These are phyloP conservation scores for Diadema setosum DNA, from an alignment of 35 echinoderm and acorn worm genomes.

Conservation along the genomic window DNA sequence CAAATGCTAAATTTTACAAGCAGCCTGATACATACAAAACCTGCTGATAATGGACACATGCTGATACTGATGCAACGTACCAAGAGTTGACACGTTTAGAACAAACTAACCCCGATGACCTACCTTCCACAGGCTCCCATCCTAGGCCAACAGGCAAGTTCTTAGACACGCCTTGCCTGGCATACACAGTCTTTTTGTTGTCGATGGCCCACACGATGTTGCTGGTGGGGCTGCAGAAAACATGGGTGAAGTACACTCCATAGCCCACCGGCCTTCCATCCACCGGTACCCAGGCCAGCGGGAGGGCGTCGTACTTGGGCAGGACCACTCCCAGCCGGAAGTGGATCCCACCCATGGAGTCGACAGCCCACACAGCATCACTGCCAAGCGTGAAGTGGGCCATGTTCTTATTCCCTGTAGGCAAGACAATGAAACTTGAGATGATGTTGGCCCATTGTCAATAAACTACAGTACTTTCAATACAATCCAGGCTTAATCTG, in stretches of 20 bases:
- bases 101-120: too few relatives aligned
- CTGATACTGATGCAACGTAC: too few relatives aligned
- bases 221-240: conserved; percentile 54
- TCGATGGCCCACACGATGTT: conserved; percentile 92
- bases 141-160: conserved; percentile 66
- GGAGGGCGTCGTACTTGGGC: conserved; percentile 56
- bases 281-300: conserved; percentile 81
- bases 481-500: too few relatives aligned
- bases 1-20: too few relatives aligned
- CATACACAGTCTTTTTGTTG: conserved; percentile 83
- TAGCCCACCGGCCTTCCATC: conserved; percentile 64
- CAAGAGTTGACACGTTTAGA: too few relatives aligned
- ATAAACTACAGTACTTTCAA: too few relatives aligned
- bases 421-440: background rate
- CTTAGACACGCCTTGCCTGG: conserved; percentile 60
- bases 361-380: conserved; percentile 81
- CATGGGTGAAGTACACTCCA: conserved; percentile 61
- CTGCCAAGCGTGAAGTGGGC: conserved; percentile 77
- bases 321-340: conserved; percentile 70
- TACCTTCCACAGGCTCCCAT: conserved; percentile 96
- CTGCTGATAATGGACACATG: too few relatives aligned
- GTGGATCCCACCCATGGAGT: conserved; percentile 57
- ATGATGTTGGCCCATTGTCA: too few relatives aligned
- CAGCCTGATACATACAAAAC: too few relatives aligned
- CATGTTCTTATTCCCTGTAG: conserved; percentile 48